Base-by-base conservation (phyloP, 2,113 vertebrate species). In the Symphodus melops region DNA sequence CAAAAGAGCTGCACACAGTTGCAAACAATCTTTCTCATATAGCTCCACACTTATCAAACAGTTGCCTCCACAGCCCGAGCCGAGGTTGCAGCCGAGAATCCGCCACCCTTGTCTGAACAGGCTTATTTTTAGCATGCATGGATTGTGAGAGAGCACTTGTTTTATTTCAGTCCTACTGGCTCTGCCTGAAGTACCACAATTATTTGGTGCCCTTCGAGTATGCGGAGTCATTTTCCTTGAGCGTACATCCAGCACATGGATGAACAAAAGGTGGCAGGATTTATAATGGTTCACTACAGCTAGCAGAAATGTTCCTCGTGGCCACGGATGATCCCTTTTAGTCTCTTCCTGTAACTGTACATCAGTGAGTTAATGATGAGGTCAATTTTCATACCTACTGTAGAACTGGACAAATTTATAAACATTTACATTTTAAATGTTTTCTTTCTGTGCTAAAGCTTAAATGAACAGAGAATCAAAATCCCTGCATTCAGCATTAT, bases 81-180 rank as follows among this genome's bases (percentile, higher is more conserved):
- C 52, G 84, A 83, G 79, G 82, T 82, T 86, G 84, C 84, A 83
- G 86, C 73, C 80, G 84, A 90, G 86, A 86, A 88, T 89, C 91
- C 81, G 64, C 83, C 88, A 87, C 86, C 84, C 86, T 86, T 77
- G 61, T 91, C 83, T 93, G 87, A 89, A 88, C 83, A 80, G 75
- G 68, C 79, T 86, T 92, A 93, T 93, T 93, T 92, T 92, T 93
- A 93, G 89, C 89, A 88, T 58, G 44, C 82, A 78, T 76, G 84
- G 90, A 90, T 87, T 89, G 86, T 84, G 89, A 89, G 81, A 84
- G 87, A 89, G 90, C 91, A 81, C 84, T 89, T 90, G 88, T 91
- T 92, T 93, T 91, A 91, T 92, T 92, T 90, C 89, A 85, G 91
- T 86, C 86, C 82, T 84, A 67, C 75, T 75, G 83, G 86, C 87